Conservation (phyloP, 1,140 invertebrate species). For the Spodoptera frugiperda region DNA sequence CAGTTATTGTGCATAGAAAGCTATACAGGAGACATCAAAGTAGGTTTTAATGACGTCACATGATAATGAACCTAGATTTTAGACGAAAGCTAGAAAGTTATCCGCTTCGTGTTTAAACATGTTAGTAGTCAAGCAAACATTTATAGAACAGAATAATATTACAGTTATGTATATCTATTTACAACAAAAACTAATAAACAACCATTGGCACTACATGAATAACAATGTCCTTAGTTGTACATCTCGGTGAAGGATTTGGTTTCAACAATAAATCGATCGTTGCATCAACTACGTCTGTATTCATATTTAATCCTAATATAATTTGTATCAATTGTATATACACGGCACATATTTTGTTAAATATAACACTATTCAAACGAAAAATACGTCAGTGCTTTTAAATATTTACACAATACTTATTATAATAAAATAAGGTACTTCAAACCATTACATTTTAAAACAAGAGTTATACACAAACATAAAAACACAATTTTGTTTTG, state of each 20-base stretch:
- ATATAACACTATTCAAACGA: conserved; percentile 65
- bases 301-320: conserved; percentile 55
- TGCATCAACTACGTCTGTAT: conserved; percentile 45
- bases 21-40: not conserved
- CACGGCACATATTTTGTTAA: conserved; percentile 76
- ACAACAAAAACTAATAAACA: conserved; percentile 62
- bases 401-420: conserved; percentile 78
- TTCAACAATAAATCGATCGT: conserved; percentile 62
- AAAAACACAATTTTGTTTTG: conserved; percentile 47
- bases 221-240: conserved; percentile 76
- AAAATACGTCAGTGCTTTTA: conserved; percentile 72
- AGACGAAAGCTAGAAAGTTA: conserved; percentile 1
- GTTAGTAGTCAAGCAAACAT: conserved; percentile 30
- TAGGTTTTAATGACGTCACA: conserved; percentile 7
- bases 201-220: conserved; percentile 77
- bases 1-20: conserved; percentile 23
- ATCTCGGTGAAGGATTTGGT: conserved; percentile 81
- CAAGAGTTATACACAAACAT: conserved; percentile 44
- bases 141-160: conserved; percentile 35
- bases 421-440: conserved; percentile 78
- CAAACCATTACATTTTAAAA: conserved; percentile 61
- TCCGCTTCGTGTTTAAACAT: conserved; percentile 23
- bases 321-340: conserved; percentile 74
- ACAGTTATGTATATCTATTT: conserved; percentile 56
- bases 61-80: not conserved